Evolutionary conservation across 2,888 invertebrate species (phyloP).

Genomic region (Dascillus cervinus): DNA sequence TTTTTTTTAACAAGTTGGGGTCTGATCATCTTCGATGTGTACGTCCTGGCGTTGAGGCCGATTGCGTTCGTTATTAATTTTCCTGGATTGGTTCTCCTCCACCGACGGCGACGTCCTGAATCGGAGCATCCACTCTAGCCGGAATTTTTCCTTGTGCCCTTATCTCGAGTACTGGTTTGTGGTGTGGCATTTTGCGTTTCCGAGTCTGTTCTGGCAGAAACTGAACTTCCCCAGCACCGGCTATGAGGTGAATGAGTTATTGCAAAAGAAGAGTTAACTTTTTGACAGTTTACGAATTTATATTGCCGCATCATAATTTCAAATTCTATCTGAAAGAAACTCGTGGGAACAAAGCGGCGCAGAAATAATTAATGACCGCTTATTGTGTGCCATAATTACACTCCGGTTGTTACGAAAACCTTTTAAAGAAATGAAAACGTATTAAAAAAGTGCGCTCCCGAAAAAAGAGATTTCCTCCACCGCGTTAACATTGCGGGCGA

Average conservation of each 20-base stretch:
- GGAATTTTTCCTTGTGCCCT: conserved; percentile 73
- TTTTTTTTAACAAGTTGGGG: too few species aligned
- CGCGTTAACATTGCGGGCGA: too few species aligned
- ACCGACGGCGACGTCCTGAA: conserved; percentile 64
- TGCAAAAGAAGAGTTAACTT: conserved; percentile 14
- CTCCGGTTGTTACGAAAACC: conserved; percentile 28
- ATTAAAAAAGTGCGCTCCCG: conserved; percentile 24
- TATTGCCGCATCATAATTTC: conserved; percentile 19
- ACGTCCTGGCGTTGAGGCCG: conserved; percentile 76
- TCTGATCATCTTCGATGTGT: too few species aligned
- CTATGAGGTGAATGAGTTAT: conserved; percentile 60
- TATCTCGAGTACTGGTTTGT: conserved; percentile 72
- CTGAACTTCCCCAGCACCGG: conserved; percentile 69
- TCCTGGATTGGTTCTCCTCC: conserved; percentile 71
- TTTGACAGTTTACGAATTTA: conserved; percentile 20
- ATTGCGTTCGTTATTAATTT: conserved; percentile 70
- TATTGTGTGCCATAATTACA: conserved; percentile 33
- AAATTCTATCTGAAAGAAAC: conserved; percentile 21
- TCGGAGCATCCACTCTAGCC: conserved; percentile 56
- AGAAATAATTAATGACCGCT: conserved; percentile 32
- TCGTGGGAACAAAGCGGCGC: conserved; percentile 22
- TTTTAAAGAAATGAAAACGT: conserved; percentile 37
- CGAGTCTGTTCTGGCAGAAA: conserved; percentile 59
- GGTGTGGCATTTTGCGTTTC: conserved; percentile 72
- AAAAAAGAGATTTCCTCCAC: conserved; percentile 22